These are phyloP conservation scores for Asteroscopus sphinx DNA, from an alignment of 2,888 invertebrate species.

Conservation along the genomic window DNA sequence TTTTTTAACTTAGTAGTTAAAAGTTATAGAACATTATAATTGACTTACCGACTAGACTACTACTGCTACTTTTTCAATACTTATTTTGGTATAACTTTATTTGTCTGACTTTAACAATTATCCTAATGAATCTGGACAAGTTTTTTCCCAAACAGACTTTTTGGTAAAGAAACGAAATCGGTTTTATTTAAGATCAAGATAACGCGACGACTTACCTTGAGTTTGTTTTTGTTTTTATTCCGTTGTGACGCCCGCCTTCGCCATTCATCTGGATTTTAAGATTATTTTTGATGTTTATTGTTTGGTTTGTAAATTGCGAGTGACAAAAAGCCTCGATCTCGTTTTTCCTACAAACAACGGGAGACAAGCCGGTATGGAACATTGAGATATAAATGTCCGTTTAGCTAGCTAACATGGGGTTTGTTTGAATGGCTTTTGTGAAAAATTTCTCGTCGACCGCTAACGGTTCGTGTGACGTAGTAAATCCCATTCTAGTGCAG, in stretches of 20 bases:
- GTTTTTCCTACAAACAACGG: conserved; percentile 50
- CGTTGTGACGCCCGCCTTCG: conserved; percentile 59
- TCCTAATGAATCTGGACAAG: conserved; percentile 66
- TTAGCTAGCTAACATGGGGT: conserved; percentile 52
- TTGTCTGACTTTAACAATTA: conserved; percentile 57
- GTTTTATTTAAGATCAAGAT: conserved; percentile 67
- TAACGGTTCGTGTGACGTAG: conserved; percentile 74
- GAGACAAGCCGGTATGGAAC: conserved; percentile 40
- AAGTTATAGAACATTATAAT: conserved; percentile 25
- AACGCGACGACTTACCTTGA: conserved; percentile 63
- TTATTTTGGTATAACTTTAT: conserved; percentile 35
- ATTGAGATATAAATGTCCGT: conserved; percentile 51
- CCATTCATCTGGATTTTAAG: conserved; percentile 77
- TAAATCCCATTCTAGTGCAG: conserved; percentile 75
- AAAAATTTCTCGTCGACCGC: conserved; percentile 60
- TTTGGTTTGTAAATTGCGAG: conserved; percentile 70
- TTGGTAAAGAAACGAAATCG: conserved; percentile 60
- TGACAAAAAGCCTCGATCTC: conserved; percentile 62
- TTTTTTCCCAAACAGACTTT: conserved; percentile 51
- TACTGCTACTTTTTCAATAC: conserved; percentile 15
- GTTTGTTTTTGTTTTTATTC: conserved; percentile 71
- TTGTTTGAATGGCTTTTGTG: conserved; percentile 62
- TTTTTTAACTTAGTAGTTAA: conserved; percentile 21
- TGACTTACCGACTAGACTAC: conserved; percentile 17
- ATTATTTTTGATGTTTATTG: conserved; percentile 77